Evolutionary conservation across 2,113 vertebrate species (phyloP).

Genomic region (Pachyramphus minor): DNA sequence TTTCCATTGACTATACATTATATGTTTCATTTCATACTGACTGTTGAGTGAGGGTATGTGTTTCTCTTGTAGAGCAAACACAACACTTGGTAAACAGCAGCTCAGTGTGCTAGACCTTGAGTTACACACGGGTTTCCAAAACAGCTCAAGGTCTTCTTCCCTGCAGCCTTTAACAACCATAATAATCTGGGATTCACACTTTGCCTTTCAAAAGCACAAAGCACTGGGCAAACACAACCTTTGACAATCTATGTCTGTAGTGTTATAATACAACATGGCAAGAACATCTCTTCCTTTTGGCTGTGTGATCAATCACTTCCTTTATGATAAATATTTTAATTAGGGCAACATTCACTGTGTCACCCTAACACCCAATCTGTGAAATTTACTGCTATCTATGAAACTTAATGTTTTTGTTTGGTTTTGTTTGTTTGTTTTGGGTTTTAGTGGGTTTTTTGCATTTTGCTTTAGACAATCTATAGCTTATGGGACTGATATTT

Average conservation of each 20-base stretch:
- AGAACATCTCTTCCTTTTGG: not conserved
- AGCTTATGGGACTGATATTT: not conserved
- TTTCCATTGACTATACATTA: not conserved
- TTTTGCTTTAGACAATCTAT: not conserved
- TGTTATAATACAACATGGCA: accelerated
- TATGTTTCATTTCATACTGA: not conserved
- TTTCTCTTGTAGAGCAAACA: not conserved
- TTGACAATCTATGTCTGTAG: not conserved
- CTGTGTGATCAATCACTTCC: not conserved
- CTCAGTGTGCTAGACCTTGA: not conserved
- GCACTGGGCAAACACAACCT: not conserved
- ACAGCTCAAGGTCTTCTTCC: not conserved
- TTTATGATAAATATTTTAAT: not conserved
- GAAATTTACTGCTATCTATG: not conserved
- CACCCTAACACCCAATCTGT: not conserved
- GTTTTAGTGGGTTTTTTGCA: too few species aligned
- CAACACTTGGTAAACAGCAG: not conserved
- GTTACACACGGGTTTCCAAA: not conserved
- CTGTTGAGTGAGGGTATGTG: not conserved
- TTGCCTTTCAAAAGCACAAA: not conserved
- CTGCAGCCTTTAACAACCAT: not conserved
- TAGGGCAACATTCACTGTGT: not conserved
- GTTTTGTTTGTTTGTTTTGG: too few species aligned
- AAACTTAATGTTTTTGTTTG: not conserved
- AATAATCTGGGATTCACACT: not conserved